Conservation (phyloP, 2,888 invertebrate genomes). For the Notodonta ziczac region DNA sequence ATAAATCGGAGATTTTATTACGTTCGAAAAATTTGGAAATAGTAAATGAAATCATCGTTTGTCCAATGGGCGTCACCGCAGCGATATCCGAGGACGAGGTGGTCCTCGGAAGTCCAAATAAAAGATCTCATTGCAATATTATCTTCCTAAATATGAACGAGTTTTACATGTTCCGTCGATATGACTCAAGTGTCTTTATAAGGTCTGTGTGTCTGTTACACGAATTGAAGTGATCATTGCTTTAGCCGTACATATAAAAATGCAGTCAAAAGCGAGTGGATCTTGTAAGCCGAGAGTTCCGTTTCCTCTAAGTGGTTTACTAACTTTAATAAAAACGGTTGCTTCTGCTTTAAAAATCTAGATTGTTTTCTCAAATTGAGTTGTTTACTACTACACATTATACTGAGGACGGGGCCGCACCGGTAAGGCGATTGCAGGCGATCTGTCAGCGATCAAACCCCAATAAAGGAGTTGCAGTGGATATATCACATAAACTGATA, state of each 20-base stretch:
- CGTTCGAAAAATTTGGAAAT: slow-evolving; percentile 35
- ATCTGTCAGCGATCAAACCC: no score
- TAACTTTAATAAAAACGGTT: background rate
- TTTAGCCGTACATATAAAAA: slow-evolving; percentile 3
- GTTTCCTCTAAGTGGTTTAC: background rate
- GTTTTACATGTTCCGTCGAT: slow-evolving; percentile 11
- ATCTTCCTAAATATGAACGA: slow-evolving; percentile 16
- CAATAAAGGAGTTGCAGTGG: no score
- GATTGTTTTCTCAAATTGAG: background rate
- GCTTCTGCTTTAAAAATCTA: background rate
- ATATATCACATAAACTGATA: no score
- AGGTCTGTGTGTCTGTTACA: slow-evolving; percentile 18
- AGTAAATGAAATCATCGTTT: slow-evolving; percentile 37
- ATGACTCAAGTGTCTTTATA: slow-evolving; percentile 21
- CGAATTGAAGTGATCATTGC: slow-evolving; percentile 5
- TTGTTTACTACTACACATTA: no score
- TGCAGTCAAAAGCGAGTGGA: background rate
- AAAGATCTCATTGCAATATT: background rate
- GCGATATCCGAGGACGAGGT: background rate
- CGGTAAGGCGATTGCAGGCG: no score
- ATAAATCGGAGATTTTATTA: slow-evolving; percentile 50
- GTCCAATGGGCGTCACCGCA: slow-evolving; percentile 7
- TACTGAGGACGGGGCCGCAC: no score
- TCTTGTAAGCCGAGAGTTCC: background rate
- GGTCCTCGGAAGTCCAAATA: background rate